Conservation (phyloP, 1,140 invertebrate genomes). For the Penaeus chinensis region DNA sequence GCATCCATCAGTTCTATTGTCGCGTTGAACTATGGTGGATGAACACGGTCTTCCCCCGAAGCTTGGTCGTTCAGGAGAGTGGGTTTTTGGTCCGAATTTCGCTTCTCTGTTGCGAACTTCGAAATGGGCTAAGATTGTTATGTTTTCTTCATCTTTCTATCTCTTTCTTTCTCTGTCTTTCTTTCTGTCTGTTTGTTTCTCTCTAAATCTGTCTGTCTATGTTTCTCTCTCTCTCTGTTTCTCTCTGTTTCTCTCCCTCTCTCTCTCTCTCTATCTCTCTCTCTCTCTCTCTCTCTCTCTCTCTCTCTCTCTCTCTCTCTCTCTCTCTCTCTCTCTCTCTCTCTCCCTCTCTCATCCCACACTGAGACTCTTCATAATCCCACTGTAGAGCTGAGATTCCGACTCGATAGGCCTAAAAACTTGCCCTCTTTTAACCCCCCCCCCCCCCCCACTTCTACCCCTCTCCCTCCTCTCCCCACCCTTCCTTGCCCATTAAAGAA, state of each 20-base stretch:
- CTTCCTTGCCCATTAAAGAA: background rate
- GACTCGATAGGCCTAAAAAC: too few relatives aligned
- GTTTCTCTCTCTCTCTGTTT: background rate
- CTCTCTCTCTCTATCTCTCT: background rate
- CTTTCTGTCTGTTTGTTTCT: background rate
- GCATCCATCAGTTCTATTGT: too few relatives aligned
- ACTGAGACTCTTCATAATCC: too few relatives aligned
- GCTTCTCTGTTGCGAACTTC: too few relatives aligned
- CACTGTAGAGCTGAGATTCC: too few relatives aligned
- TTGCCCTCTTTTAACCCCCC: too few relatives aligned
- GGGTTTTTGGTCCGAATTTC: too few relatives aligned
- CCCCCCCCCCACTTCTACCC: background rate
- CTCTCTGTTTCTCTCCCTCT: background rate
- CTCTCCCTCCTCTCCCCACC: background rate
- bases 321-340: too few relatives aligned
- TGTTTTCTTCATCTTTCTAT: background rate
- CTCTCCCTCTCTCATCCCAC: too few relatives aligned
- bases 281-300: constrained; percentile 17
- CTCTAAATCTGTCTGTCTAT: background rate
- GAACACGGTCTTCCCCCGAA: too few relatives aligned
- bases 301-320: background rate
- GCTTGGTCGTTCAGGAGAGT: background rate
- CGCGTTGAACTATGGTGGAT: too few relatives aligned
- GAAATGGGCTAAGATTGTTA: background rate
- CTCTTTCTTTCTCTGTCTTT: background rate